phyloP scores from a whole-genome alignment of 2,888 invertebrate genomes.

The Epistrophella euchroma region DNA sequence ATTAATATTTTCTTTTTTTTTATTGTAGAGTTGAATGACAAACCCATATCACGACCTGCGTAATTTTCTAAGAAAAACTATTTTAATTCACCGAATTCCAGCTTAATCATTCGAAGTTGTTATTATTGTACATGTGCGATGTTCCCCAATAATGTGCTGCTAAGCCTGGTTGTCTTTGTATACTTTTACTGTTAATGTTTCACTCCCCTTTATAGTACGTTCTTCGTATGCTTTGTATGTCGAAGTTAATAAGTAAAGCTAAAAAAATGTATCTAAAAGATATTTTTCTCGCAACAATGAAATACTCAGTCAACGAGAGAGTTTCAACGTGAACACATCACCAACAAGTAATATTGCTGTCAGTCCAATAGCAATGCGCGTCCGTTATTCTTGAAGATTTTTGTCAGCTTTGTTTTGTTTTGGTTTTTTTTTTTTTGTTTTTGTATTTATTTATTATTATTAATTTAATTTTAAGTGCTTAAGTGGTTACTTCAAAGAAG shows the following conservation, averaged over 20 bases:
- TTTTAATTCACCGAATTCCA: constrained; percentile 68
- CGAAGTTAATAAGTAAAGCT: not conserved
- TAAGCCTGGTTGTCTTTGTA: constrained; percentile 18
- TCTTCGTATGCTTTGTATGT: constrained; percentile 8
- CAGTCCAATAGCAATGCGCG: constrained; percentile 63
- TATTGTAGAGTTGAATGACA: constrained; percentile 5
- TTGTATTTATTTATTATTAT: constrained; percentile 65
- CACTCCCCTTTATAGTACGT: constrained; percentile 28
- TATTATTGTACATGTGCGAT: not conserved
- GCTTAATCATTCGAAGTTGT: constrained; percentile 59
- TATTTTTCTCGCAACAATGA: constrained; percentile 19
- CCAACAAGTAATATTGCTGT: not conserved
- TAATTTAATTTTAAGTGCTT: constrained; percentile 72
- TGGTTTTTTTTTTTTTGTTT: not conserved
- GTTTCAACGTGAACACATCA: constrained; percentile 64
- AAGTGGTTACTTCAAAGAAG: constrained; percentile 49
- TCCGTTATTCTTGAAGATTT: constrained; percentile 49
- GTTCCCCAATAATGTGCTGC: not conserved
- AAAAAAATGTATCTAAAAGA: constrained; percentile 53
- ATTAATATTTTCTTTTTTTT: not conserved
- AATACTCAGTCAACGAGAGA: constrained; percentile 58
- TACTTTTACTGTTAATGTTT: too few species aligned
- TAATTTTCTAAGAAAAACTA: constrained; percentile 38
- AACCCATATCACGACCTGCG: constrained; percentile 30
- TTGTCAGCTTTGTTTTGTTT: not conserved